Evolutionary conservation across 2,113 vertebrate species (phyloP).

Genomic region (Sinosuthora webbiana): DNA sequence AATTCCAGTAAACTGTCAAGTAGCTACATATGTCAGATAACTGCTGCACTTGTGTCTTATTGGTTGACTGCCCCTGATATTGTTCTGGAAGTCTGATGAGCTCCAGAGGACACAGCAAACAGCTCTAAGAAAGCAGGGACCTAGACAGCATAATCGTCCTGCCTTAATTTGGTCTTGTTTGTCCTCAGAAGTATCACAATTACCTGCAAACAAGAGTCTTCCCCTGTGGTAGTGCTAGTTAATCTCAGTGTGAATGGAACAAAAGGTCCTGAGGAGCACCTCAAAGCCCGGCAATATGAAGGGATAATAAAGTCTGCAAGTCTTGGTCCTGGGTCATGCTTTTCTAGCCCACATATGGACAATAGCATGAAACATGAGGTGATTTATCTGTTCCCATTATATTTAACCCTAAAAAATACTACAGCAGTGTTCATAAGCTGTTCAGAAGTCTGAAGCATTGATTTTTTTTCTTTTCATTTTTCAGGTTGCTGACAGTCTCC

Average conservation of each 20-base stretch:
- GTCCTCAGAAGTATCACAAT: background rate
- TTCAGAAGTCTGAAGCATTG: background rate
- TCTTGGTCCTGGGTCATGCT: background rate
- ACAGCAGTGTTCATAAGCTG: background rate
- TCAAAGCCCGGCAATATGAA: background rate
- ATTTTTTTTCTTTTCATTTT: background rate
- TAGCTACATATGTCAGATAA: background rate
- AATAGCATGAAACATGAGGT: background rate
- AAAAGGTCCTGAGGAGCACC: background rate
- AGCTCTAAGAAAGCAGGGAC: background rate
- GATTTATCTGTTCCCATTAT: conserved; percentile 25
- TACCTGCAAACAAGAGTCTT: background rate
- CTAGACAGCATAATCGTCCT: background rate
- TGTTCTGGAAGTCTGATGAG: background rate
- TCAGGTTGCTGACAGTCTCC: background rate
- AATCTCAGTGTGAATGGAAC: background rate
- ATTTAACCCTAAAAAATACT: conserved; percentile 19
- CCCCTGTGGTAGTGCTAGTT: background rate
- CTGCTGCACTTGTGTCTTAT: background rate
- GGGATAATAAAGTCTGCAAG: background rate
- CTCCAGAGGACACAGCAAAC: background rate
- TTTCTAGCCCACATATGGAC: background rate
- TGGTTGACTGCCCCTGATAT: background rate
- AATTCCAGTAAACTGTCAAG: background rate
- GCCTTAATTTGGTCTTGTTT: background rate